phyloP scores from a whole-genome alignment of 2,797 vertebrate genomes.

The Tangara arthus region DNA sequence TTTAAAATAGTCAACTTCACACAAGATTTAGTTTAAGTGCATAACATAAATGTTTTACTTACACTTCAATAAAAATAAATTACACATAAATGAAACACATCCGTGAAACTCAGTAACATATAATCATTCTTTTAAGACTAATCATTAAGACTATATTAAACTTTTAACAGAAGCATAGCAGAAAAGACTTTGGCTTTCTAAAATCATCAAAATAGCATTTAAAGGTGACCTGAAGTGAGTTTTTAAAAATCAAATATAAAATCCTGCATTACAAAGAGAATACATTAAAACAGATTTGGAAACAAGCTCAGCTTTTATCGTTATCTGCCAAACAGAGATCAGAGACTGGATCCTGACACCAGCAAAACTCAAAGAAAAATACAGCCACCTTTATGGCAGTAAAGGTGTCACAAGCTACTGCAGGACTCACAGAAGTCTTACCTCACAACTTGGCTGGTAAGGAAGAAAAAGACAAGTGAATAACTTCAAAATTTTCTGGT shows the following conservation, averaged over 20 bases:
- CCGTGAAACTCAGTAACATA: rapidly evolving
- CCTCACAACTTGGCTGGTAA: background rate
- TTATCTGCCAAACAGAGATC: conserved; percentile 3
- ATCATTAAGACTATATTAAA: background rate
- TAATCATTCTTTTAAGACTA: background rate
- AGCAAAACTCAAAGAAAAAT: conserved; percentile 1
- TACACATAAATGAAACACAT: background rate
- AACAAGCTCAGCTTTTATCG: conserved; percentile 12
- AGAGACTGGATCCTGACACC: background rate
- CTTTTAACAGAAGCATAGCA: background rate
- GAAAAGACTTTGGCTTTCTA: background rate
- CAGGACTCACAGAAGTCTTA: background rate
- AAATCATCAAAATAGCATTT: background rate
- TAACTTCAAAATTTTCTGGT: background rate
- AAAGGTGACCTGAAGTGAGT: background rate
- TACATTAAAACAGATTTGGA: background rate
- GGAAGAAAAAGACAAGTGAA: background rate
- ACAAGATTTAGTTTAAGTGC: background rate
- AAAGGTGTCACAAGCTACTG: background rate
- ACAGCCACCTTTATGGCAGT: background rate
- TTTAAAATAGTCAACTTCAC: background rate
- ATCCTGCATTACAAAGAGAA: background rate
- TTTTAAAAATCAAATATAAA: background rate
- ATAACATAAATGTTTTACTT: background rate
- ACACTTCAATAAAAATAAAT: background rate